Percentiles rank a stretch among this genome's conserved stretches.
Conservation (phyloP, 2,888 invertebrate genomes). For the Apotomis betuletana region DNA sequence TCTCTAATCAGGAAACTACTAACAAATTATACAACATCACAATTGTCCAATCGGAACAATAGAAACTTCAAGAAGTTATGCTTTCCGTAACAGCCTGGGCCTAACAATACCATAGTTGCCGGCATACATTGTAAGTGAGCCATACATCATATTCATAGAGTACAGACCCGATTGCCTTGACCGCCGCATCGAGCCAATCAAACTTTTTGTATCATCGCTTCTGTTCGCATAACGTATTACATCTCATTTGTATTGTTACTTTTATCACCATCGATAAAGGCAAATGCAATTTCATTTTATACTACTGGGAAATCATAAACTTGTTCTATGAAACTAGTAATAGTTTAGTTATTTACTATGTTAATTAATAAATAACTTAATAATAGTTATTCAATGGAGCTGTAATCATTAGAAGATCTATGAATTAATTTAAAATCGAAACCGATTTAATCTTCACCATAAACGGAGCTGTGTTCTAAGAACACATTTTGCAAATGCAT, state of each 20-base stretch:
- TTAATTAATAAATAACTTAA: not conserved
- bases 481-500: no score
- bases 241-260: slow-evolving; percentile 25
- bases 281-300: slow-evolving; percentile 25
- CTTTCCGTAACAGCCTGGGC: slow-evolving; percentile 12
- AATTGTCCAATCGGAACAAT: slow-evolving; percentile 31
- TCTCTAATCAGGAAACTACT: slow-evolving; percentile 3
- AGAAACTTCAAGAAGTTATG: slow-evolving; percentile 26
- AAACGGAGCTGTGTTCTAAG: no score
- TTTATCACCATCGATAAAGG: slow-evolving; percentile 19
- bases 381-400: not conserved
- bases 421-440: not conserved
- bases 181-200: slow-evolving; percentile 39
- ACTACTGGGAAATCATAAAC: slow-evolving; percentile 6
- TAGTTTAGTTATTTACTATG: not conserved
- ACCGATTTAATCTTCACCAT: no score
- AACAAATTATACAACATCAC: slow-evolving; percentile 20
- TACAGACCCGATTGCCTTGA: slow-evolving; percentile 36
- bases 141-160: slow-evolving; percentile 2
- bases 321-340: not conserved
- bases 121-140: slow-evolving; percentile 23
- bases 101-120: slow-evolving; percentile 18
- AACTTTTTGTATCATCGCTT: slow-evolving; percentile 39
- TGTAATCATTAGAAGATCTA: not conserved
- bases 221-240: slow-evolving; percentile 32